Evolutionary conservation across 2,888 invertebrate species (phyloP), one percentile per base, ranked within the genome.

Genomic region (Drosophila cognata): DNA sequence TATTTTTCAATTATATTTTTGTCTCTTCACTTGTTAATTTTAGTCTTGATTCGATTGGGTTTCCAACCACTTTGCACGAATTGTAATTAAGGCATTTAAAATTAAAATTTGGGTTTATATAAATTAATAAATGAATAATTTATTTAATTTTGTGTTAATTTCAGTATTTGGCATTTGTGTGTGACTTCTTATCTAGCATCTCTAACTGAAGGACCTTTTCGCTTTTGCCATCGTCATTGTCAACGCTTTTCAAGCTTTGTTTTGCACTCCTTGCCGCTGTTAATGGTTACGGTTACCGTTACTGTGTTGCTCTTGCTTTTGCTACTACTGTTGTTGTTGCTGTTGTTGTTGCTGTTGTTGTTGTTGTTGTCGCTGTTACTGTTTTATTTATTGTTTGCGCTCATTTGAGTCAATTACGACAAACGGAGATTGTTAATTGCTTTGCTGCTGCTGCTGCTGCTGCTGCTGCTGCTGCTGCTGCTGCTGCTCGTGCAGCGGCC

Each of bases 321-420:
- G 21, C 51, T 35, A 16, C 21, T 35, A 18, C 35, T 35, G 46
- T 13, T 21, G 21, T 4, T 46, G 43, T 3, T 21, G 11, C 29
- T 64, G n/a, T 18, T 21, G 29, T 29, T n/a, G 43, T 28, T 57
- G 33, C 25, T 56, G 18, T n/a, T 59, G 43, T 28, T 66, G 36
- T 55, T 61, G 28, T 59, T 59, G 52, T 57, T 53, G 74, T 57
- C 68, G 46, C 82, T 69, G 81, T 87, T 84, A 76, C 85, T 84
- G 85, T 81, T 88, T 86, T 87, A 87, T 80, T 87, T 79, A 84
- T 88, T 91, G 87, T 88, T 86, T 89, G 90, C 88, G 82, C 85
- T 88, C 84, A 90, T 91, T 92, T 92, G 88, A 91, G 91, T 92
- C 92, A 91, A 91, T 91, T 91, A 89, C 87, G 77, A 72, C 84